Evolutionary conservation across 2,113 vertebrate species (phyloP).

Genomic region (Centropus unirufus): DNA sequence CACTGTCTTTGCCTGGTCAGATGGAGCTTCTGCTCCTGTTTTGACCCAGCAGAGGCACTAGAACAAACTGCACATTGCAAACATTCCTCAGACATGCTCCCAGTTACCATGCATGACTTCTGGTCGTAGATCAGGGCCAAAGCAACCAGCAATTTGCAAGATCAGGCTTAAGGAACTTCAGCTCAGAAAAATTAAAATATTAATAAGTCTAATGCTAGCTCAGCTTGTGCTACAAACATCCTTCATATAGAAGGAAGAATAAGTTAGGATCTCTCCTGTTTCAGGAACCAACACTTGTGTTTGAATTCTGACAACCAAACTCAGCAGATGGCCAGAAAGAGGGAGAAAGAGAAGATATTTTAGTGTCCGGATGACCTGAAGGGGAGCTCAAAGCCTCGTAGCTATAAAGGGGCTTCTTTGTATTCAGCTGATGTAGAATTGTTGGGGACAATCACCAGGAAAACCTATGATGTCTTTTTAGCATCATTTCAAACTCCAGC

Average conservation of each 20-base stretch:
- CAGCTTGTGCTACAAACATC: neutral
- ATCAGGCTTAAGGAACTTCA: neutral
- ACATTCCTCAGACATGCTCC: rapidly evolving
- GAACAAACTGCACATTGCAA: neutral
- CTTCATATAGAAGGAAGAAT: neutral
- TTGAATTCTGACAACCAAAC: neutral
- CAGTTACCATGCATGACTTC: neutral
- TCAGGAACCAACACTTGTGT: neutral
- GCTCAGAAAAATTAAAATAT: neutral
- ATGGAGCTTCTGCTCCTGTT: neutral
- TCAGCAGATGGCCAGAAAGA: neutral
- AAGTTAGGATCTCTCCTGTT: neutral
- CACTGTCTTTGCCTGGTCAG: neutral
- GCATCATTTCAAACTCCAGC: neutral
- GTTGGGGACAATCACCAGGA: neutral
- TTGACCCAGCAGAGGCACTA: neutral
- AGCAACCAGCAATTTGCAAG: neutral
- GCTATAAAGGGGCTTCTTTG: neutral
- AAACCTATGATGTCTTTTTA: neutral
- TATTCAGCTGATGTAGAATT: neutral
- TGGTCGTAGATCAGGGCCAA: neutral
- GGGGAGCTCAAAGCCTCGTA: neutral
- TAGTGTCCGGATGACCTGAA: neutral
- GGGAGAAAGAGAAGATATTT: neutral
- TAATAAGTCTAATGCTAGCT: neutral